These are phyloP conservation scores for Cephalotes varians DNA, from an alignment of 2,888 invertebrate species.

Conservation along the genomic window DNA sequence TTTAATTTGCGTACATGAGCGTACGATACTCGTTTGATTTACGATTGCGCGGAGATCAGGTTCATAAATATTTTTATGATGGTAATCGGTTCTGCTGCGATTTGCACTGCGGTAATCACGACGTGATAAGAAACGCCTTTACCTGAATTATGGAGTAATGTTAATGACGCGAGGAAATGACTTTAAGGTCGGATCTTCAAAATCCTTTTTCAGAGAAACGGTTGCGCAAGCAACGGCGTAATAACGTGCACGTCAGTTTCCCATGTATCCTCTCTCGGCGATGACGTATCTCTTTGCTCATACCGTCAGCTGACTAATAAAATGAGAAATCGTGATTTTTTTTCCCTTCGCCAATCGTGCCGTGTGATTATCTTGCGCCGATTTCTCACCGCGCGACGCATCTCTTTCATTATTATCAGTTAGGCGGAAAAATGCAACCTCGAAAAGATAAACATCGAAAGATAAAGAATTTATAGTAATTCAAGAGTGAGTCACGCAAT, in stretches of 20 bases:
- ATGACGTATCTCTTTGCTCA: constrained; percentile 48
- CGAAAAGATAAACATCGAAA: no score
- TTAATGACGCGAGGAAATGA: constrained; percentile 5
- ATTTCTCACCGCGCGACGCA: constrained; percentile 17
- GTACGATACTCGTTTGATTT: not conserved
- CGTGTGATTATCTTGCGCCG: constrained; percentile 12
- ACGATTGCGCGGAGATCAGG: not conserved
- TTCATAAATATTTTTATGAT: constrained; percentile 3
- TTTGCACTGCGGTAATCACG: not conserved
- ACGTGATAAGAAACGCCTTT: constrained; percentile 7
- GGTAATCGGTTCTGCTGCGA: constrained; percentile 2
- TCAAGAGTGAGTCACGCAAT: not conserved
- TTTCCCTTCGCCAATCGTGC: not conserved
- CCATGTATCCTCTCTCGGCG: constrained; percentile 24
- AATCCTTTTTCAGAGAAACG: constrained; percentile 3
- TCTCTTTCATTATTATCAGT: constrained; percentile 42
- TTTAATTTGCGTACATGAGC: not conserved
- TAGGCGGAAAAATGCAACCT: constrained; percentile 11
- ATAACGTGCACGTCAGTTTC: constrained; percentile 9
- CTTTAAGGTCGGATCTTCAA: constrained; percentile 21
- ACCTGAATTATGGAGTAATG: not conserved
- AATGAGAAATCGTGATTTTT: constrained; percentile 42
- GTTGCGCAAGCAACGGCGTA: not conserved
- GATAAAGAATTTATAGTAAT: constrained; percentile 27
- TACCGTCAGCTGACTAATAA: constrained; percentile 28